Conservation (phyloP, 2,797 vertebrate species). For the Orientallactaga sibirica region DNA sequence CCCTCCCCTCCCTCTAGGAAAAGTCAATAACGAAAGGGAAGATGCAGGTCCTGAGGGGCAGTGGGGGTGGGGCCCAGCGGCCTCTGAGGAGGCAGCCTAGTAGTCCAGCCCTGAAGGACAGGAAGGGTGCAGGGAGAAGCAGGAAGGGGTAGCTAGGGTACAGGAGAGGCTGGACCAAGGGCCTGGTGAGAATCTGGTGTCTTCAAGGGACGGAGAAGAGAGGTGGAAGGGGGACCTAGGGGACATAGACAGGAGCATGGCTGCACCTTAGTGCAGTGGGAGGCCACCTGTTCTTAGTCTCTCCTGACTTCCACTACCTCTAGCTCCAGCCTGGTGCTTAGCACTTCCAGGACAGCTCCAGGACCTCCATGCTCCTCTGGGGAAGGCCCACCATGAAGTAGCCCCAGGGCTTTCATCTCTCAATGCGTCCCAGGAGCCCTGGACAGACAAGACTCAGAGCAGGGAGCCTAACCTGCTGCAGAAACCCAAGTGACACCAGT, state of each 20-base stretch:
- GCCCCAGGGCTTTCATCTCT: not conserved
- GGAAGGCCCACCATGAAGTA: not conserved
- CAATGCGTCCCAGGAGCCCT: not conserved
- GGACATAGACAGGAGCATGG: rapidly evolving
- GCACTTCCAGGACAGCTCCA: not conserved
- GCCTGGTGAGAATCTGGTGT: not conserved
- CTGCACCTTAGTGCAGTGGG: not conserved
- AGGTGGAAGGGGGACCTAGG: not conserved
- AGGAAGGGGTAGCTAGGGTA: not conserved
- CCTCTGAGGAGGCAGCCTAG: not conserved
- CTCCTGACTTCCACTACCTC: not conserved
- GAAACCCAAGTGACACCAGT: not conserved
- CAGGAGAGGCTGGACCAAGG: not conserved
- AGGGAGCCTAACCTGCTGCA: not conserved
- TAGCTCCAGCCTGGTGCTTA: not conserved
- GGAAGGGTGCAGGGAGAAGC: rapidly evolving
- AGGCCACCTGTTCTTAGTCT: not conserved
- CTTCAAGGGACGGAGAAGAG: not conserved
- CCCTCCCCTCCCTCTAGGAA: too few relatives aligned
- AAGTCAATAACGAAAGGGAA: not conserved
- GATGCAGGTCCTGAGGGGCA: not conserved
- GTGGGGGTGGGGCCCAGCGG: not conserved
- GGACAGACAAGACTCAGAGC: not conserved
- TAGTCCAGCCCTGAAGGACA: rapidly evolving
- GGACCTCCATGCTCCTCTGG: not conserved